Percentiles rank a stretch among this genome's conserved stretches.
These are phyloP conservation scores for Drosophila demipolita DNA, from an alignment of 2,888 invertebrate species.

Conservation along the genomic window DNA sequence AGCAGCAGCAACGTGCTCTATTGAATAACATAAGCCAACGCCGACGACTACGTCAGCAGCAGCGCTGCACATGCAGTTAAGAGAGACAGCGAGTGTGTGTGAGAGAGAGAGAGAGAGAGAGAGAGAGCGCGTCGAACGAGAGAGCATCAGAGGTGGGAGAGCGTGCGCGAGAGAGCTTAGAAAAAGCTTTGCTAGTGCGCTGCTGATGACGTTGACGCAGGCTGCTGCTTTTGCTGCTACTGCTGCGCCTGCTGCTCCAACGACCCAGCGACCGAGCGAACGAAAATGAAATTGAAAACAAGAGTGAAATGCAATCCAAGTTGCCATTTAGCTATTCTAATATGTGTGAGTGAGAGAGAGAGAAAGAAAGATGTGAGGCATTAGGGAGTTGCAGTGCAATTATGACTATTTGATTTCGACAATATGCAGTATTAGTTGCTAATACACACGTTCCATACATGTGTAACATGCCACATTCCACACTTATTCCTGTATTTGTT, in stretches of 20 bases:
- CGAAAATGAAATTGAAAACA: slow-evolving; percentile 73
- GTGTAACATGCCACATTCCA: slow-evolving; percentile 4
- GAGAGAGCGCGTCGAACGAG: slow-evolving; percentile 18
- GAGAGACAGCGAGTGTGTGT: slow-evolving; percentile 15
- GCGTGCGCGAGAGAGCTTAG: slow-evolving; percentile 49
- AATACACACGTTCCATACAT: slow-evolving; percentile 6
- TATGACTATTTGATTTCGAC: slow-evolving; percentile 28
- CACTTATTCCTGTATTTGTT: slow-evolving; percentile 22
- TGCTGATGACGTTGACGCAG: slow-evolving; percentile 37
- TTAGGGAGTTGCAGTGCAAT: slow-evolving; percentile 20
- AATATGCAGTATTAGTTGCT: slow-evolving; percentile 13
- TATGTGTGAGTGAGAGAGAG: slow-evolving; percentile 4
- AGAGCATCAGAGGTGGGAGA: not conserved
- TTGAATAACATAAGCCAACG: slow-evolving; percentile 62
- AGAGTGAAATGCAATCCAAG: slow-evolving; percentile 70
- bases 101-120: slow-evolving; percentile 9
- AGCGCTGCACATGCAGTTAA: slow-evolving; percentile 55
- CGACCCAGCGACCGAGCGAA: slow-evolving; percentile 66
- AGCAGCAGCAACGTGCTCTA: slow-evolving; percentile 49
- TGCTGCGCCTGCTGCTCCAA: slow-evolving; percentile 53
- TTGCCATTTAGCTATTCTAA: slow-evolving; percentile 54
- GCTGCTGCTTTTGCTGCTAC: slow-evolving; percentile 17
- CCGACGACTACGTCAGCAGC: slow-evolving; percentile 28
- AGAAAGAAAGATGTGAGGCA: not conserved
- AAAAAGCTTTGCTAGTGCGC: slow-evolving; percentile 45